These are phyloP conservation scores for Phyllotis vaccarum DNA, from an alignment of 2,797 vertebrate species.

Conservation along the genomic window DNA sequence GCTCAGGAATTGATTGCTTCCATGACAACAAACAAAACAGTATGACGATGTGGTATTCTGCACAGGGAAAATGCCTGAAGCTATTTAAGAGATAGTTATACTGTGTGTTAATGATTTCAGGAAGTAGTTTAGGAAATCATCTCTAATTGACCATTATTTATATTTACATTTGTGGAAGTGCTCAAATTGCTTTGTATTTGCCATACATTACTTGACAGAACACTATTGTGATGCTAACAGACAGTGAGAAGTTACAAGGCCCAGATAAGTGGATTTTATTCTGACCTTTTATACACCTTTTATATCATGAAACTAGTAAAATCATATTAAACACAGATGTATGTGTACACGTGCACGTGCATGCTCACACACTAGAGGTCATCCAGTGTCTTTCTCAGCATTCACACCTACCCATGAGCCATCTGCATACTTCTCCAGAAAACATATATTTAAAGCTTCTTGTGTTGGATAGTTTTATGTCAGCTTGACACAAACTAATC, in stretches of 20 bases:
- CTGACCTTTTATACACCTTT: not conserved
- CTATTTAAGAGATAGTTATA: conserved; percentile 19
- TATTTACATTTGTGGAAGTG: conserved; percentile 59
- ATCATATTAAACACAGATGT: not conserved
- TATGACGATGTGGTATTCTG: not conserved
- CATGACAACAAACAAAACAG: not conserved
- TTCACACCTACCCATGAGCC: not conserved
- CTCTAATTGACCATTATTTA: conserved; percentile 66
- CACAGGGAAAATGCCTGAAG: not conserved
- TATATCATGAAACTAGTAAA: not conserved
- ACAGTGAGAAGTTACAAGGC: not conserved
- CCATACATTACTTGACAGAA: not conserved
- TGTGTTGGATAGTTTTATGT: not conserved
- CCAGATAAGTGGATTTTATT: rapidly evolving
- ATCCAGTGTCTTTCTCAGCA: not conserved
- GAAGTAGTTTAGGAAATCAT: conserved; percentile 62
- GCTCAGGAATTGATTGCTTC: not conserved
- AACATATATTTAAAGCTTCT: too few relatives aligned
- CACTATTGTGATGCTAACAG: rapidly evolving
- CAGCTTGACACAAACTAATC: not conserved
- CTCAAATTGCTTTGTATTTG: not conserved
- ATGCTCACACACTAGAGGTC: not conserved
- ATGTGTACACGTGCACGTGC: not conserved
- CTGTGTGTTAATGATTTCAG: conserved; percentile 41
- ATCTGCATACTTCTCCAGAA: not conserved